Evolutionary conservation across 2,888 invertebrate species (phyloP).

Genomic region (Parnassius apollo): DNA sequence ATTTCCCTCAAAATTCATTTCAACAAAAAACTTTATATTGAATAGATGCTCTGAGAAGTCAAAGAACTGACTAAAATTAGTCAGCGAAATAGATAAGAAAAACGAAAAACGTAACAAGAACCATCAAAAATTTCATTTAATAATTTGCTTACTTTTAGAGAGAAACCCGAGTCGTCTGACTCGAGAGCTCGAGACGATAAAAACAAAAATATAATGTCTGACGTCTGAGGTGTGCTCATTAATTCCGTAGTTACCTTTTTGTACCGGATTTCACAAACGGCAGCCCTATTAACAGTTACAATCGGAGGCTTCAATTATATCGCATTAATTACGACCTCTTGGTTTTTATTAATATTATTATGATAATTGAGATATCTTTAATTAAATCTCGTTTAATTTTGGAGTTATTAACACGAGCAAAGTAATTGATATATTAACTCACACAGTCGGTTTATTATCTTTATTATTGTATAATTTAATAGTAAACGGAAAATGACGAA

Average conservation of each 20-base stretch:
- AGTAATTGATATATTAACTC: not conserved
- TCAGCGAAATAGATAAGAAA: not conserved
- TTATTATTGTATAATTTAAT: too few species aligned
- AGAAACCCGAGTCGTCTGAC: not conserved
- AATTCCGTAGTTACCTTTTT: constrained; percentile 18
- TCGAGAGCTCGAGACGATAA: constrained; percentile 7
- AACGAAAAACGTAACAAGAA: constrained; percentile 8
- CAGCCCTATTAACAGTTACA: constrained; percentile 3
- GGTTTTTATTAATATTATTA: not conserved
- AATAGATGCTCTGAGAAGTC: too few species aligned
- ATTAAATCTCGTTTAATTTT: not conserved
- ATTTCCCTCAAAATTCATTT: too few species aligned
- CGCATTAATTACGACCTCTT: constrained; percentile 11
- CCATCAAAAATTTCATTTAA: constrained; percentile 22
- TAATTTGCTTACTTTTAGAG: constrained; percentile 15
- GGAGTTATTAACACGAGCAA: not conserved
- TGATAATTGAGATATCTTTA: constrained; percentile 1
- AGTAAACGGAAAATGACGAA: too few species aligned
- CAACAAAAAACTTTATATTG: too few species aligned
- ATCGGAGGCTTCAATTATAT: constrained; percentile 8
- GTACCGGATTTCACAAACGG: constrained; percentile 7
- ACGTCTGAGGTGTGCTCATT: constrained; percentile 9
- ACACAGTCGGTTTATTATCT: too few species aligned
- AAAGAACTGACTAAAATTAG: too few species aligned
- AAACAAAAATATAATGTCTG: constrained; percentile 19